Percentiles rank a stretch among this genome's conserved stretches.
phyloP scores from a whole-genome alignment of 2,797 vertebrate genomes.

The Periparus ater region DNA sequence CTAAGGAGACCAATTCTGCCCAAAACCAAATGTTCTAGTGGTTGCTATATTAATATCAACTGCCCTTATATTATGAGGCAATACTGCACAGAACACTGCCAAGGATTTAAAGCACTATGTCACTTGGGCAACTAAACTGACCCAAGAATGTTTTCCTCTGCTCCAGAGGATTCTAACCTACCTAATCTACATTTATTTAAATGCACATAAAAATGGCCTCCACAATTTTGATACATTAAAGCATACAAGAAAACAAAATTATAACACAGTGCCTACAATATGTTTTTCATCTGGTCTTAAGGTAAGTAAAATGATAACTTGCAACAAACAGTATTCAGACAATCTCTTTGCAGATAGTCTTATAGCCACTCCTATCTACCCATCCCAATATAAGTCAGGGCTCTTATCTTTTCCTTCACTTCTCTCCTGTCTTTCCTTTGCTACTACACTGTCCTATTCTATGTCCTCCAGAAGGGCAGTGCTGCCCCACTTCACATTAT shows the following conservation, averaged over 20 bases:
- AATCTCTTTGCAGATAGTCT: neutral
- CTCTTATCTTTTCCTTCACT: neutral
- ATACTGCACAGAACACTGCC: neutral
- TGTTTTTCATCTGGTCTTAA: neutral
- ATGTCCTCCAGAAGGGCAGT: neutral
- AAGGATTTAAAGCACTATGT: neutral
- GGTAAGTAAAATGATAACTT: neutral
- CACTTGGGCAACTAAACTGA: neutral
- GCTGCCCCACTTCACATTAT: constrained; percentile 3
- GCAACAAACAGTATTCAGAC: neutral
- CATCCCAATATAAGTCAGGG: neutral
- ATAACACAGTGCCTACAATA: neutral
- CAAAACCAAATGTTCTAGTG: neutral
- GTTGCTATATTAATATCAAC: neutral
- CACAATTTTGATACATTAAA: neutral
- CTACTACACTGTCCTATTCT: neutral
- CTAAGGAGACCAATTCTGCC: neutral
- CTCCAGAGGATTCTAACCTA: neutral
- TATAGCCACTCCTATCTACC: neutral
- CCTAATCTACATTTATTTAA: neutral
- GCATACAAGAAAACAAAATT: neutral
- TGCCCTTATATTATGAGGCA: neutral
- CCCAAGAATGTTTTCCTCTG: neutral
- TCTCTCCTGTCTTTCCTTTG: neutral
- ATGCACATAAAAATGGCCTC: neutral